These are phyloP conservation scores for Clunio marinus DNA, from an alignment of 2,888 invertebrate species.

Conservation along the genomic window DNA sequence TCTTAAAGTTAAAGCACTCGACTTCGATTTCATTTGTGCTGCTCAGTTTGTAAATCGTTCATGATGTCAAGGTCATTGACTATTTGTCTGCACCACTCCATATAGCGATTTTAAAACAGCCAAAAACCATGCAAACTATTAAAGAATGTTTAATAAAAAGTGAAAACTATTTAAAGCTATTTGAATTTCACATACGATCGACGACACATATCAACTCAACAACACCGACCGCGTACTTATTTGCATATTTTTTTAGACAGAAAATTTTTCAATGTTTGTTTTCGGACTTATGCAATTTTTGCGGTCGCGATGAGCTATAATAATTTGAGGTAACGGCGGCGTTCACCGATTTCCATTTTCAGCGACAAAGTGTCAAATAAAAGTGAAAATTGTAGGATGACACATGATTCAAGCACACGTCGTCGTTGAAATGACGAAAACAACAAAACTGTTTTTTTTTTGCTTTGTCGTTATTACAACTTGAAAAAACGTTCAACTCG, in stretches of 20 bases:
- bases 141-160: constrained; percentile 2
- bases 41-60: neutral
- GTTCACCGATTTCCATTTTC: neutral
- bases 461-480: too few species aligned
- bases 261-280: neutral
- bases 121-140: too few species aligned
- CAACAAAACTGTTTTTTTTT: too few species aligned
- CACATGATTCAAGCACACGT: too few species aligned
- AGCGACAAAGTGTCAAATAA: neutral
- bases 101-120: too few species aligned
- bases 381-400: constrained; percentile 3
- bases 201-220: neutral
- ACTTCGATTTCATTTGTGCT: neutral
- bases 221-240: too few species aligned
- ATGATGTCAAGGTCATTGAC: constrained; percentile 10
- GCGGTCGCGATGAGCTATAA: neutral
- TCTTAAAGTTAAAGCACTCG: neutral
- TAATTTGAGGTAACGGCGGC: neutral
- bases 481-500: neutral
- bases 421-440: too few species aligned
- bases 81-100: neutral
- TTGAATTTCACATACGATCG: neutral
- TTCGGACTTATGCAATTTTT: constrained; percentile 2
- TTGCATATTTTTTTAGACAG: neutral
- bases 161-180: constrained; percentile 10